Evolutionary conservation across 2,888 invertebrate species (phyloP).

Genomic region (Acleris sparsana): DNA sequence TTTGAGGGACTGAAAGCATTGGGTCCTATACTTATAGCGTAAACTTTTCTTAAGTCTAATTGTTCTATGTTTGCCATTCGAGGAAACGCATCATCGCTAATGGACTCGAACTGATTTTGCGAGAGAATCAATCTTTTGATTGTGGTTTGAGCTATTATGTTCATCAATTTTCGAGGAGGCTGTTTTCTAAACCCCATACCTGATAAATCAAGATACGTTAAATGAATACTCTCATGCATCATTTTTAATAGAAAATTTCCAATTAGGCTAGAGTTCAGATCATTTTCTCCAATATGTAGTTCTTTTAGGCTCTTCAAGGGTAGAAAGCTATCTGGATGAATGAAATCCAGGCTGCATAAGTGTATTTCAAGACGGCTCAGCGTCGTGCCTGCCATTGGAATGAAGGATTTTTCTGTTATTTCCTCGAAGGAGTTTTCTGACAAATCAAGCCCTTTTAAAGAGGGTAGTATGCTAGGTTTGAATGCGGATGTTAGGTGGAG

Average conservation of each 20-base stretch:
- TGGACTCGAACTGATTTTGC: slow-evolving; percentile 82
- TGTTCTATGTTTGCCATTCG: slow-evolving; percentile 79
- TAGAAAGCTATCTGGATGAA: slow-evolving; percentile 78
- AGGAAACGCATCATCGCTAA: slow-evolving; percentile 79
- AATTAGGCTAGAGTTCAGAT: slow-evolving; percentile 70
- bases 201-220: slow-evolving; percentile 76
- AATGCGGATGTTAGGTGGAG: slow-evolving; percentile 71
- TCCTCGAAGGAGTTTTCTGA: slow-evolving; percentile 79
- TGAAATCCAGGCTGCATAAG: slow-evolving; percentile 79
- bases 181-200: slow-evolving; percentile 80
- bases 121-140: slow-evolving; percentile 75
- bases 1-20: slow-evolving; percentile 72
- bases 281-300: slow-evolving; percentile 81
- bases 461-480: slow-evolving; percentile 68
- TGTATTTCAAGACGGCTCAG: slow-evolving; percentile 75
- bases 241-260: slow-evolving; percentile 66
- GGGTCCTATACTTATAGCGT: slow-evolving; percentile 71
- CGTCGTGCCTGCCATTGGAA: slow-evolving; percentile 68
- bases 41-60: slow-evolving; percentile 81
- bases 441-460: slow-evolving; percentile 72
- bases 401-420: slow-evolving; percentile 72
- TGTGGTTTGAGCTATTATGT: slow-evolving; percentile 76
- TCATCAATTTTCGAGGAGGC: slow-evolving; percentile 73
- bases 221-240: slow-evolving; percentile 61
- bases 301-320: slow-evolving; percentile 70